Base-by-base conservation (phyloP, 2,888 invertebrate species). In the Scaeva pyrastri region DNA sequence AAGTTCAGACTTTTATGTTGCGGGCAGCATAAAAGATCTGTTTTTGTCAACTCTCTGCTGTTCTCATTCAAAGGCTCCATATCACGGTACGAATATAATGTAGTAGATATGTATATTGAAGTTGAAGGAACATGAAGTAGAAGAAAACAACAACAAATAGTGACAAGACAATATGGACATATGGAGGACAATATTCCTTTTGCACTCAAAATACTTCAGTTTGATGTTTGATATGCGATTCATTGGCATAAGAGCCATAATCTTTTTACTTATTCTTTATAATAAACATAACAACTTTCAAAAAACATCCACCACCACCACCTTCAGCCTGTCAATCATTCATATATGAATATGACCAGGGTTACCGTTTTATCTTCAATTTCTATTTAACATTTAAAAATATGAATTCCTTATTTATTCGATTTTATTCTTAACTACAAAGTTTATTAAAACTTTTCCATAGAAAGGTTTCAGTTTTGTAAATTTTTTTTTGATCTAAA, bases 21-120 rank as follows among this genome's bases (percentile, higher is more conserved):
- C 31, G 31, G 31, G 31, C 11, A 43, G 31, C 11, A 43, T 14
- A 26, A 60, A 62, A 62, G 50, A 55, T 82, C 86, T 86, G 82
- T 73, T 77, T 86, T 82, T 82, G 86, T 86, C 82, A 86, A 86
- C 86, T 81, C 82, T 81, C 73, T 72, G 77, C 81, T 52, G 68
- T 36, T 74, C 78, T 74, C 43, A 71, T 79, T 79, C 71, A 76
- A 43, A 80, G 71, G 68, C 75, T 45, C 43, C 76, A 39, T n/a
- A 45, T 72, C 50, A 70, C 52, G 36, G 60, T 48, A 48, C 45
- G 16, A 36, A 66, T 48, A 66, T 39, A 19, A 45, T 52, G 19
- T 31, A n/a, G n/a, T n/a, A n/a, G n/a, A 5, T 31, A 31, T 5
- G 6, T 14, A 52, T 66, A 58, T 66, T 68, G 39, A 64, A 79